Conservation (phyloP, 2,113 vertebrate species). For the Cygnus buccinator region DNA sequence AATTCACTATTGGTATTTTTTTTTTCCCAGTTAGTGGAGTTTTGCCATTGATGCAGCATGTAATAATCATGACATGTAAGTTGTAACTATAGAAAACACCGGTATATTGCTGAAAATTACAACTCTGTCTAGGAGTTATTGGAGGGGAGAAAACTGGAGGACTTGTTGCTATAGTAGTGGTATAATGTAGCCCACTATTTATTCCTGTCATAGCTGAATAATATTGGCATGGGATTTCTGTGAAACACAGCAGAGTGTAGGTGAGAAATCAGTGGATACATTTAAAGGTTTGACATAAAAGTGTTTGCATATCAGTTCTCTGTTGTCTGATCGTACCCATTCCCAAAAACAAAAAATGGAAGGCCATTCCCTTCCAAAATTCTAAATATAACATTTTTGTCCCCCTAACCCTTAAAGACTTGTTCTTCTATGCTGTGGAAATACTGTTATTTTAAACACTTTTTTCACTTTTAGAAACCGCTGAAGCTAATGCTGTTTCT, state of each 20-base stretch:
- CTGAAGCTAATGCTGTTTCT: neutral
- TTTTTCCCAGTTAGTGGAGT: neutral
- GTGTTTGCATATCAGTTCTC: neutral
- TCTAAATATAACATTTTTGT: neutral
- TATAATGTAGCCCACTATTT: neutral
- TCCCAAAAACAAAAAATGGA: neutral
- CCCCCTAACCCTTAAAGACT: neutral
- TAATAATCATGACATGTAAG: neutral
- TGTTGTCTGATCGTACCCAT: neutral
- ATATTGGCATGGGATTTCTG: neutral
- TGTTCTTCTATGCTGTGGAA: neutral
- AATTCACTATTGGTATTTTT: neutral
- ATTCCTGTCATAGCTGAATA: neutral
- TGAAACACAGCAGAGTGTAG: neutral
- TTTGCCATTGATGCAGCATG: neutral
- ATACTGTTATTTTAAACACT: neutral
- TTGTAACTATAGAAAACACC: neutral
- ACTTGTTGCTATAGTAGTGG: neutral
- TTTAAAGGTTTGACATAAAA: neutral
- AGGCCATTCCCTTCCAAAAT: rapidly evolving
- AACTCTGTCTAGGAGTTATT: neutral
- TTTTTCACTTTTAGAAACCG: neutral
- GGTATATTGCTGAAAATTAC: neutral
- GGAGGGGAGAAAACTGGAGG: neutral
- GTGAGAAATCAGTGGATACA: neutral